Conservation (phyloP, 37 sponge, comb jelly and placozoan species). For the Spongia lamella region DNA sequence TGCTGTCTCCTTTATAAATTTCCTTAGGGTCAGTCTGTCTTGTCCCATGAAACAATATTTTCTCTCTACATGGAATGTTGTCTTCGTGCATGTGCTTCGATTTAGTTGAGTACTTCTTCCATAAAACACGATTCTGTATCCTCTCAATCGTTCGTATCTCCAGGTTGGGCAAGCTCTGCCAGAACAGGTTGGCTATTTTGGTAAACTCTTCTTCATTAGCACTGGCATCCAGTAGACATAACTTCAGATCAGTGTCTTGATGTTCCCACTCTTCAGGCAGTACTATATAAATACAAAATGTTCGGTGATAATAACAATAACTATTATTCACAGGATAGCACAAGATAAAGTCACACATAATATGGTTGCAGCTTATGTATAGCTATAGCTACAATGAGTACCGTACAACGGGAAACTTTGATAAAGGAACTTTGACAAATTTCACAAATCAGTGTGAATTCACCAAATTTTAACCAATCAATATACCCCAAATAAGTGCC, state of each 20-base stretch:
- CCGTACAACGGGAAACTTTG: no score
- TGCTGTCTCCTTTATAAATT: slow-evolving; percentile 45
- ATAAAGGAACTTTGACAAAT: no score
- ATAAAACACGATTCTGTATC: slow-evolving; percentile 60
- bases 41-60: slow-evolving; percentile 62
- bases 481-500: no score
- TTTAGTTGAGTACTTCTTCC: slow-evolving; percentile 42
- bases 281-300: slow-evolving; percentile 2
- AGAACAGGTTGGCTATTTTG: slow-evolving; percentile 2
- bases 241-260: slow-evolving; percentile 8
- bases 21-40: slow-evolving; percentile 28
- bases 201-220: slow-evolving; percentile 23
- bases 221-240: not conserved
- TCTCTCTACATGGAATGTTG: slow-evolving; percentile 5
- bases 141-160: slow-evolving; percentile 38
- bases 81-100: slow-evolving; percentile 12
- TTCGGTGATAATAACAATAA: not conserved
- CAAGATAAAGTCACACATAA: no score
- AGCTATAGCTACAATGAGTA: no score
- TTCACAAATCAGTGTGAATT: no score
- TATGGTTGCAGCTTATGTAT: no score
- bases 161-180: slow-evolving; percentile 21
- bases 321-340: not conserved
- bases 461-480: no score
- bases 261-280: slow-evolving; percentile 49